Conservation (phyloP, 2,797 vertebrate species). For the Micrastur ruficollis region DNA sequence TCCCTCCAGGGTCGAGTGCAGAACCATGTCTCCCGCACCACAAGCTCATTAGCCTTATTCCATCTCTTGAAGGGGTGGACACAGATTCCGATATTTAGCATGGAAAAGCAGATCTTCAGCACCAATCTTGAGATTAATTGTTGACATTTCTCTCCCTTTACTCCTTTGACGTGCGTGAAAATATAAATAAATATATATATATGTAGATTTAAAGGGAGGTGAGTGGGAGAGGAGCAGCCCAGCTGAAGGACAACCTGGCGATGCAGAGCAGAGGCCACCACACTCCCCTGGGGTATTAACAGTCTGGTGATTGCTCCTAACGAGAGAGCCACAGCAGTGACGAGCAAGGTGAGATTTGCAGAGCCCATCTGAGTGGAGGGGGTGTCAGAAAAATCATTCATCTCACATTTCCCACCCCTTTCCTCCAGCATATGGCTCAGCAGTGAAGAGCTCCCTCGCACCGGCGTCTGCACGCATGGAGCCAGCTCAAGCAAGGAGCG, state of each 20-base stretch:
- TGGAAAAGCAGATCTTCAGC: not conserved
- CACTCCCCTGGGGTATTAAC: not conserved
- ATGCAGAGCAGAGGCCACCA: not conserved
- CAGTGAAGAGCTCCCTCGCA: accelerated
- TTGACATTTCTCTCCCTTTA: not conserved
- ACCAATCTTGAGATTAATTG: not conserved
- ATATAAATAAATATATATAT: not conserved
- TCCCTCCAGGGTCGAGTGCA: not conserved
- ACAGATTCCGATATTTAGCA: not conserved
- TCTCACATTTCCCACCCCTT: not conserved
- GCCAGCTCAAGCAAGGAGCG: not conserved
- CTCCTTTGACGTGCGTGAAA: not conserved
- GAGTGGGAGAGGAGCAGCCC: not conserved
- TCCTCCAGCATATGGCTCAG: not conserved
- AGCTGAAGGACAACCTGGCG: not conserved
- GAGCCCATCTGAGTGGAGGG: not conserved
- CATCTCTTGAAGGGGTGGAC: not conserved
- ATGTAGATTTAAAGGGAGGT: not conserved
- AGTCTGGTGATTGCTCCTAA: not conserved
- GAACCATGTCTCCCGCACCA: not conserved
- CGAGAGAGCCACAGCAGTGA: not conserved
- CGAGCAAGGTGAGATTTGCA: not conserved
- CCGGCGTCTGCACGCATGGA: accelerated
- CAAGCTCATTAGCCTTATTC: conserved; percentile 8
- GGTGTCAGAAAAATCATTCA: not conserved